Conservation (phyloP, 2,888 invertebrate species). For the Pristionchus entomophagus region DNA sequence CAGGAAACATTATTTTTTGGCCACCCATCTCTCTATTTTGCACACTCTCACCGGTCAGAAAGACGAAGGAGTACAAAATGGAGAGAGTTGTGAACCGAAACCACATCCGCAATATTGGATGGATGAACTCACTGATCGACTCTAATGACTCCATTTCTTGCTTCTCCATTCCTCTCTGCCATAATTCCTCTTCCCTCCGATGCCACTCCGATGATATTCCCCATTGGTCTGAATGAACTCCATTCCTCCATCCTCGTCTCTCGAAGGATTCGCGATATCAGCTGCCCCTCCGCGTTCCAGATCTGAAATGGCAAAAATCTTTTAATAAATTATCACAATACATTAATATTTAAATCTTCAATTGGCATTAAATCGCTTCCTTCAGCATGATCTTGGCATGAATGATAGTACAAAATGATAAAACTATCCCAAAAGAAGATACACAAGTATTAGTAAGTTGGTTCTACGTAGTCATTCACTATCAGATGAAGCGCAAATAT, state of each 20-base stretch:
- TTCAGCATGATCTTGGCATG: too few relatives aligned
- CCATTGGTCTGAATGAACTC: neutral
- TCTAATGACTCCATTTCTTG: slow-evolving; percentile 35
- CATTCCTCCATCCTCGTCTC: neutral
- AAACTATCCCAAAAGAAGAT: too few relatives aligned
- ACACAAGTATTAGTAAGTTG: too few relatives aligned
- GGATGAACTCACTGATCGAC: neutral
- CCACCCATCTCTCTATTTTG: too few relatives aligned
- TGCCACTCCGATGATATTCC: slow-evolving; percentile 25
- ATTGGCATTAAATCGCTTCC: too few relatives aligned
- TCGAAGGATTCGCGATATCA: neutral
- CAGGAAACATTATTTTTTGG: too few relatives aligned
- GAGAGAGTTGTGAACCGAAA: neutral
- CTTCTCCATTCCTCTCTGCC: slow-evolving; percentile 36
- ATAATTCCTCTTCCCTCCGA: neutral
- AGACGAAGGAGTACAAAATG: too few relatives aligned
- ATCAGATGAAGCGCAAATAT: too few relatives aligned
- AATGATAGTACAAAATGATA: neutral
- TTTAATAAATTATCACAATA: too few relatives aligned
- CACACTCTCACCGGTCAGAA: too few relatives aligned
- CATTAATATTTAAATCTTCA: too few relatives aligned
- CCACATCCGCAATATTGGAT: neutral
- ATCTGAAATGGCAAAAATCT: neutral
- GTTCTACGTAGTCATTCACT: too few relatives aligned
- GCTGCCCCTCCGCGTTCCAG: slow-evolving; percentile 5